phyloP scores from a whole-genome alignment of 2,113 vertebrate genomes.

The Opisthocomus hoazin region DNA sequence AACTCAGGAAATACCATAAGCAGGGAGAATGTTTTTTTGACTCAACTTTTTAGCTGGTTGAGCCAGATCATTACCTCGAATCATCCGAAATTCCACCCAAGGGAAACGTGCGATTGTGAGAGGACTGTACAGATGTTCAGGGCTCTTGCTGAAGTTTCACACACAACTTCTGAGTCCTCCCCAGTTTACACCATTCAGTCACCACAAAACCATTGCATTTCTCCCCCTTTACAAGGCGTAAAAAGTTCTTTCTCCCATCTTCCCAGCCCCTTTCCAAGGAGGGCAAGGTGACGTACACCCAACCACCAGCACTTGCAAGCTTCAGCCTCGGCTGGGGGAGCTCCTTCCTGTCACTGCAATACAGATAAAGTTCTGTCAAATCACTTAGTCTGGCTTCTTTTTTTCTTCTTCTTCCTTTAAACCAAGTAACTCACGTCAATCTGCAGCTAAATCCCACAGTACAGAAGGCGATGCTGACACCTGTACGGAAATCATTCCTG shows the following conservation, averaged over 20 bases:
- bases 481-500: neutral
- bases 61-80: neutral
- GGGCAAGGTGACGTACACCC: too few species aligned
- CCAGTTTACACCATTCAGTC: neutral
- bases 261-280: neutral
- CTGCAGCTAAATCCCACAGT: neutral
- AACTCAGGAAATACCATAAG: neutral
- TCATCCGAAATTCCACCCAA: neutral
- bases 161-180: neutral
- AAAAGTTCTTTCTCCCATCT: neutral
- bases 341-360: neutral
- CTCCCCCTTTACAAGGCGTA: neutral
- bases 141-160: neutral
- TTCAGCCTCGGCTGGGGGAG: neutral
- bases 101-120: neutral
- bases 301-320: neutral
- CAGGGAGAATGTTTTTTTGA: neutral
- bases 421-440: neutral
- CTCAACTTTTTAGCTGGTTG: neutral
- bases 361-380: neutral
- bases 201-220: accelerated
- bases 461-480: neutral
- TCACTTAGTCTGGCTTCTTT: neutral
- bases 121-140: neutral
- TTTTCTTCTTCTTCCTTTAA: neutral